Base-by-base conservation (phyloP, 1,140 invertebrate species). In the Ceratitis capitata region DNA sequence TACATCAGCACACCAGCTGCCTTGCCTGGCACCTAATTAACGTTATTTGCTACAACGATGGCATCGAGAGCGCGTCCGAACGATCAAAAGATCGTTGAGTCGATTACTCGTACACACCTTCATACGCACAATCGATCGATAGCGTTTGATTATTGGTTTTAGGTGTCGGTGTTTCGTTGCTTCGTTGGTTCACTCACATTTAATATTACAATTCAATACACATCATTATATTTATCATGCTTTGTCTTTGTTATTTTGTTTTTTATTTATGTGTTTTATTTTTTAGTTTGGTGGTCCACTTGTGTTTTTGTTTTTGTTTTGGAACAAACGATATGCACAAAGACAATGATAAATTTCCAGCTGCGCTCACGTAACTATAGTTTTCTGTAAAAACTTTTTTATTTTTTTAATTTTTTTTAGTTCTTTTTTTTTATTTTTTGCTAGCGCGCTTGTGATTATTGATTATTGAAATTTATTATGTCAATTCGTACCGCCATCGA, bases 401-500 rank as follows among this genome's bases (percentile, higher is more conserved):
- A 19, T 69, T 42, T 42, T 39, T 69, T 29, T 3, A 6, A 23
- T 64, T 23, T 64, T 35, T 64, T 0, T 39, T 64, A 16, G 1
- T 42, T 5, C n/a, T 39, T 42, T n/a, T n/a, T 5, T 69, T 39
- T 39, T 69, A 35, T 35, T 32, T 45, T 12, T 42, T 39, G 49
- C 49, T 19, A 53, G 51, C n/a, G 51, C n/a, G 35, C 39, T 42
- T 78, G 39, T 45, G 69, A 78, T 78, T 78, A 78, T 78, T 78
- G 69, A 78, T 78, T 78, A 78, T 47, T 78, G 69, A 78, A 78
- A 78, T 78, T 78, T 78, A 78, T 78, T 78, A 78, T 78, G 69
- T 45, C 69, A 78, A 32, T 45, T 78, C 69, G 69, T 45, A 45
- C n/a, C 1, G 69, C 69, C n/a, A n/a, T 23, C 51, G 69, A 78